Evolutionary conservation across 2,888 invertebrate genomes (phyloP), one percentile per base, ranked within the genome.

Genomic region (Drosophila borborema): DNA sequence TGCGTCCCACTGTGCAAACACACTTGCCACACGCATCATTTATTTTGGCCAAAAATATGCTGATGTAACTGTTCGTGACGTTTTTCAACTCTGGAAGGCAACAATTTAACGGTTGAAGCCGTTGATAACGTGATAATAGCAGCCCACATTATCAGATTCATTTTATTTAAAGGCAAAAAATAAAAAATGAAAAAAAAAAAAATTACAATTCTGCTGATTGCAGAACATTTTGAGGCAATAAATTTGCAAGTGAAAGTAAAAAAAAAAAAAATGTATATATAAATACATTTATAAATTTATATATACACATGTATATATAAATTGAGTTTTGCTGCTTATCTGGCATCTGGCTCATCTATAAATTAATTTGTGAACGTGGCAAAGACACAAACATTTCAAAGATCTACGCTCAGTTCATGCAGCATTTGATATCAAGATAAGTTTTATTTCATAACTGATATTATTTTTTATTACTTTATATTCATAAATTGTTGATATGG

Each of bases 21-120:
- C 34, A 64, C 43, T 53, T 72, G 80, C 61, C 72, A 64, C 66
- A 77, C 72, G 77, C 81, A 64, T 76, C 60, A 76, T 66, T 64
- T 71, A 40, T 54, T 64, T 58, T 59, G 9, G 10, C 23, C n/a
- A 20, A 73, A 55, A 54, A 70, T 59, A 1, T 48, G 77, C 77
- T 78, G 81, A 77, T 77, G 73, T 81, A 78, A 78, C 73, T 18
- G 63, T 81, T 78, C 60, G 78, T 78, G 78, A 80, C 67, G 80
- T 63, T 80, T 70, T 54, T 34, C 41, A 51, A 55, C 41, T 67
- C 43, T 14, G 55, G 51, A 63, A 49, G 48, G 23, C 46, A 59
- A 40, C 53, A 48, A 38, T 62, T 58, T 64, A 51, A 28, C 41
- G 41, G 41, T 46, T 72, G 56, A 53, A 74, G 69, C 64, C 69